These are phyloP conservation scores for Theonella swinhoei DNA, from an alignment of 37 sponge, comb jelly and placozoan genomes.

Conservation along the genomic window DNA sequence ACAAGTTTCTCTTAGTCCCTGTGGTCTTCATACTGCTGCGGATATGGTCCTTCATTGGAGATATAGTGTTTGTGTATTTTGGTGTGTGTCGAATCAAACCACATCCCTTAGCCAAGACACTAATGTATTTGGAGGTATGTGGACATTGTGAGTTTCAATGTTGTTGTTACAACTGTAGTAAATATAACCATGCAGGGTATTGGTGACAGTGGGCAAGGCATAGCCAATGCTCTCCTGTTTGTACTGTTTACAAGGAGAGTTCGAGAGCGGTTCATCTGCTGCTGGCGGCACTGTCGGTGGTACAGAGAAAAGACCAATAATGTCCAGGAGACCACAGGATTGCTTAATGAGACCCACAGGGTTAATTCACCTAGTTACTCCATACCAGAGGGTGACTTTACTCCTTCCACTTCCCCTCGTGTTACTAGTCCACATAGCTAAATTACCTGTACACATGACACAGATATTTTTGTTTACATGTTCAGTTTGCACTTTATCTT, in stretches of 20 bases:
- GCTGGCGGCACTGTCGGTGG: not conserved
- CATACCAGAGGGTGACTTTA: not conserved
- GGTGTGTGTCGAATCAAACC: not conserved
- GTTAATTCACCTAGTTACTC: not conserved
- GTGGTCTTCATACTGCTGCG: constrained; percentile 67
- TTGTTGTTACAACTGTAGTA: too few relatives aligned
- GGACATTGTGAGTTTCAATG: too few relatives aligned
- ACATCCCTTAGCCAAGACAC: not conserved
- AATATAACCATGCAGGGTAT: constrained; percentile 70
- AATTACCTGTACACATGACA: too few relatives aligned
- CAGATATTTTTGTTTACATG: too few relatives aligned
- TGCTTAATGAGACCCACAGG: not conserved
- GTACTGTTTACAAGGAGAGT: constrained; percentile 51
- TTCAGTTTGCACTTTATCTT: too few relatives aligned
- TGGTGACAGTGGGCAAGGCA: constrained; percentile 70
- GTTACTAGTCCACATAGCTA: too few relatives aligned
- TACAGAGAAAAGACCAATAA: not conserved
- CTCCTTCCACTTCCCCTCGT: not conserved
- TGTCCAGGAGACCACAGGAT: not conserved
- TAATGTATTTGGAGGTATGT: not conserved
- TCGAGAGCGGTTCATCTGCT: constrained; percentile 10
- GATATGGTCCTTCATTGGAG: constrained; percentile 56
- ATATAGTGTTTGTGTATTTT: constrained; percentile 3
- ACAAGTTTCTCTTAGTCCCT: constrained; percentile 69
- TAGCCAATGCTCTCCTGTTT: constrained; percentile 61